These are phyloP conservation scores for Cheilosia vernalis DNA, from an alignment of 2,888 invertebrate species.

Conservation along the genomic window DNA sequence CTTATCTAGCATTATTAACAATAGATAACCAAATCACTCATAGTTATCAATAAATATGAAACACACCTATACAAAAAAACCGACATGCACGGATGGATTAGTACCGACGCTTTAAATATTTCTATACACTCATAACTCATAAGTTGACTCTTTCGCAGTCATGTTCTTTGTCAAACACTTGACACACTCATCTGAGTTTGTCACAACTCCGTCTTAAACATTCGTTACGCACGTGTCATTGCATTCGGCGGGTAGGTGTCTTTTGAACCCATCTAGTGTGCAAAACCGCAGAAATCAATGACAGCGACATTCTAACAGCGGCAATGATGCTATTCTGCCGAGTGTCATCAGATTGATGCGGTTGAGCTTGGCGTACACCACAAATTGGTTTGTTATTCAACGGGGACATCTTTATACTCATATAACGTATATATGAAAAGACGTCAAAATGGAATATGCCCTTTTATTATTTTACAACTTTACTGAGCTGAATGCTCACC, in stretches of 20 bases:
- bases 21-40: no score
- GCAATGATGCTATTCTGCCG: conserved; percentile 3
- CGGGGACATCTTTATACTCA: conserved; percentile 35
- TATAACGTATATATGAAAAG: conserved; percentile 22
- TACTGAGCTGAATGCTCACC: not conserved
- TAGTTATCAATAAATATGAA: no score
- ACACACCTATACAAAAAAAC: no score
- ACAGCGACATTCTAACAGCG: conserved; percentile 15
- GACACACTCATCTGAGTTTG: not conserved
- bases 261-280: conserved; percentile 12
- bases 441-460: not conserved
- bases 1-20: no score
- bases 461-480: conserved; percentile 2
- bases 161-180: not conserved
- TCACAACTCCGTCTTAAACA: not conserved
- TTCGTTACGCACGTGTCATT: conserved; percentile 47
- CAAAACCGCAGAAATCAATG: conserved; percentile 33
- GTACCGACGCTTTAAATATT: no score
- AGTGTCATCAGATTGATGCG: conserved; percentile 11
- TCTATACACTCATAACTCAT: no score
- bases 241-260: conserved; percentile 11
- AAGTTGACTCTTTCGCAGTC: not conserved
- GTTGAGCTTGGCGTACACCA: conserved; percentile 22
- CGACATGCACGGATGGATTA: no score
- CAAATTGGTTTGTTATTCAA: conserved; percentile 45